phyloP scores from a whole-genome alignment of 2,888 invertebrate genomes.

The Halictus ligatus region DNA sequence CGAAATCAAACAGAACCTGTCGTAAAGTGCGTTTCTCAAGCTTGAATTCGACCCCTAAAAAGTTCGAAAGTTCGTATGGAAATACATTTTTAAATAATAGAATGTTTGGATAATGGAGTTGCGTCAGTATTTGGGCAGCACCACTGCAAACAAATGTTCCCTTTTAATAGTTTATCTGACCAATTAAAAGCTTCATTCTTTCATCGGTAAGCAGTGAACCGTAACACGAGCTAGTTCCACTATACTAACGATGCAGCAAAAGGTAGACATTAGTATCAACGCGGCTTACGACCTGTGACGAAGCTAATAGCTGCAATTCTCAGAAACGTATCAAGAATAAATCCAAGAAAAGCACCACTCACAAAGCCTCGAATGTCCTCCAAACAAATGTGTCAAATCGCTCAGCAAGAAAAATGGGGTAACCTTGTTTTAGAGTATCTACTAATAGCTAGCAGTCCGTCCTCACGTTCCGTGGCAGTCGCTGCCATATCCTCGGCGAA shows the following conservation, averaged over 20 bases:
- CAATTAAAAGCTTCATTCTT: neutral
- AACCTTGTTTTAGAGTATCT: neutral
- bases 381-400: neutral
- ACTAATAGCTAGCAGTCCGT: neutral
- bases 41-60: too few species aligned
- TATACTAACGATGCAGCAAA: neutral
- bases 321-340: too few species aligned
- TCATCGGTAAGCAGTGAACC: neutral
- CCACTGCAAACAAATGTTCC: too few species aligned
- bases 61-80: too few species aligned
- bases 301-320: neutral
- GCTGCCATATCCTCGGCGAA: neutral
- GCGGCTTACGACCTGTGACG: neutral
- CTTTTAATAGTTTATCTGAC: neutral
- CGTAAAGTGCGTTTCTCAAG: too few species aligned
- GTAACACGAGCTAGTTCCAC: neutral
- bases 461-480: neutral
- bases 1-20: too few species aligned
- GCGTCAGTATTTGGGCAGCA: too few species aligned
- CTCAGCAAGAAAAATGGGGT: neutral
- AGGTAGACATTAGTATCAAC: neutral
- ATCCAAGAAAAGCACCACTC: too few species aligned
- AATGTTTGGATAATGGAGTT: too few species aligned
- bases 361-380: too few species aligned
- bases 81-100: too few species aligned